A percentile compares a stretch with the other conserved stretches of the same genome.
Conservation (phyloP, 2,113 vertebrate genomes). For the Paedocypris sp. region DNA sequence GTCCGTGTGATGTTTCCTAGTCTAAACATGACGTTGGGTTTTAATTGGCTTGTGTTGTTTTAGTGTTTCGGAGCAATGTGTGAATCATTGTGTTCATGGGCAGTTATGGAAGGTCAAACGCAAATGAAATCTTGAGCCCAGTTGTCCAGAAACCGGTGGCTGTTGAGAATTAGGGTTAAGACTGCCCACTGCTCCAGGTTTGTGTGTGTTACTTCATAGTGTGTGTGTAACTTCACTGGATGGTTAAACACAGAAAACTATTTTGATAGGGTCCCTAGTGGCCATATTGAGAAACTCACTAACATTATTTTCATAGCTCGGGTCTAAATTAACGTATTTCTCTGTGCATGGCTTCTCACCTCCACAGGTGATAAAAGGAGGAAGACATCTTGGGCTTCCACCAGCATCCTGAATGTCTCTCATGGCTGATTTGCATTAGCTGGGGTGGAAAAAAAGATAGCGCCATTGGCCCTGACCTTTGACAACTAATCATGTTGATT, state of each 20-base stretch:
- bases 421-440: background rate
- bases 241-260: too few relatives aligned
- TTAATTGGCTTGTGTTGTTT: conserved; percentile 11
- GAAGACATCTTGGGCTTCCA: conserved; percentile 1
- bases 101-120: background rate
- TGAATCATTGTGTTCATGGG: background rate
- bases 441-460: background rate
- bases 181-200: too few relatives aligned
- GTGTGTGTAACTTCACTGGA: too few relatives aligned
- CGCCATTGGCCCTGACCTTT: background rate
- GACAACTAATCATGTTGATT: conserved; percentile 7
- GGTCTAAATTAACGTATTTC: too few relatives aligned
- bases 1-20: background rate
- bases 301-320: too few relatives aligned
- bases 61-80: conserved; percentile 10
- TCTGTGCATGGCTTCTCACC: conserved; percentile 9
- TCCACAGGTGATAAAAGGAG: conserved; percentile 10
- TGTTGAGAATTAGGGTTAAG: too few relatives aligned
- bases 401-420: background rate
- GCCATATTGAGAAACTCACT: too few relatives aligned
- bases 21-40: background rate
- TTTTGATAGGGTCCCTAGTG: too few relatives aligned
- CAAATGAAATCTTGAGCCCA: conserved; percentile 4
- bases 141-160: too few relatives aligned
- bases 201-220: too few relatives aligned